Evolutionary conservation across 2,888 invertebrate species (phyloP), one percentile per base, ranked within the genome.

Genomic region (Tenthredo mesomela): DNA sequence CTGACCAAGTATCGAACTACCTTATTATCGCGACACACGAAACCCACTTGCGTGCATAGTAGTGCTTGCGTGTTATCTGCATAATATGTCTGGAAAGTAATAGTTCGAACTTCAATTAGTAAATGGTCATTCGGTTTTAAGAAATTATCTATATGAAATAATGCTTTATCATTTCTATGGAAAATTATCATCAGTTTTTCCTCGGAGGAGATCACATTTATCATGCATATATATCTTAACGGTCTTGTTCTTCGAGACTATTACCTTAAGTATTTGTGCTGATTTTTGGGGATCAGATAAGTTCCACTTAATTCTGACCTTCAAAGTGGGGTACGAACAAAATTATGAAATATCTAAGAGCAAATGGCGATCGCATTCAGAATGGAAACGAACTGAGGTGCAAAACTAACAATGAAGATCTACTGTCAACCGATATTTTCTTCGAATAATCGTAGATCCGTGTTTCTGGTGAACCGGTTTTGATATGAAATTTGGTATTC

Each of bases 11-110:
- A 33, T 54, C 77, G n/a, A 75, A 54, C 33, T 40, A 15, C 21
- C 54, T 77, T 29, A 77, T 77, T 77, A 77, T 77, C 50, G 33
- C 33, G 37, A 80, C 25, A 33, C 58, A 61, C 61, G 61, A 61
- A 80, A 40, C 37, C 5, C 10, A 61, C 58, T 77, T 33, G 80
- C 80, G 80, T 61, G 80, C 61, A 80, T 37, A 54, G 25, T 25
- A 77, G 15, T 54, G 50, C 77, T 29, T 77, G 54, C 54, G 77
- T 12, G 47, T 33, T 80, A 58, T 80, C 80, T 80, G 43, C 40
- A 40, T 77, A 12, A 40, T 77, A 12, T 40, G 12, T 21, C 40
- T 40, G 80, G 80, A 80, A 80, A 80, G 80, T 80, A 47, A 29
- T 29, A 54, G 77, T 54, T 77, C 25, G 25, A 21, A 33, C n/a